Percentiles rank a stretch among this genome's conserved stretches.
These are phyloP conservation scores for Tupiocoris notatus DNA, from an alignment of 2,888 invertebrate species.

Conservation along the genomic window DNA sequence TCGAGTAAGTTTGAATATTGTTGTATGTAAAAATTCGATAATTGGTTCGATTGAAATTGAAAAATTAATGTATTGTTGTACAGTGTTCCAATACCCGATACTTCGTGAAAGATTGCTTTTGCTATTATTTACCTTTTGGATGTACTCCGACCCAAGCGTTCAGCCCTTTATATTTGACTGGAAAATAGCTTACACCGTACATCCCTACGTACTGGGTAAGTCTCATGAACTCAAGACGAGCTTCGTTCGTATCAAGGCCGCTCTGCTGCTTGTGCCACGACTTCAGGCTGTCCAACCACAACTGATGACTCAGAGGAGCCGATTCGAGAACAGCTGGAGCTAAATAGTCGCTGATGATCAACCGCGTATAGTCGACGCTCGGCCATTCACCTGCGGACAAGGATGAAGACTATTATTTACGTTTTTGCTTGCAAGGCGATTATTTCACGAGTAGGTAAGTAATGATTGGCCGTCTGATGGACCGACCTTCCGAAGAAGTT, in stretches of 20 bases:
- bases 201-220: slow-evolving; percentile 43
- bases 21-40: too few relatives aligned
- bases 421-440: too few relatives aligned
- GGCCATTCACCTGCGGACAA: slow-evolving; percentile 34
- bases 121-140: slow-evolving; percentile 35
- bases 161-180: slow-evolving; percentile 22
- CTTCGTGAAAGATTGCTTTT: too few relatives aligned
- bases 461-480: too few relatives aligned
- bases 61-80: too few relatives aligned
- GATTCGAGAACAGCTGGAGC: slow-evolving; percentile 29
- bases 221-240: slow-evolving; percentile 42
- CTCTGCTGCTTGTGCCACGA: slow-evolving; percentile 45
- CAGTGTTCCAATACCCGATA: too few relatives aligned
- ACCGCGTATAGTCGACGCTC: slow-evolving; percentile 37
- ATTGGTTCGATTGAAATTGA: too few relatives aligned
- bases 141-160: slow-evolving; percentile 29
- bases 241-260: slow-evolving; percentile 34
- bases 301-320: slow-evolving; percentile 20
- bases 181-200: slow-evolving; percentile 45
- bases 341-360: slow-evolving; percentile 30
- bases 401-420: too few relatives aligned
- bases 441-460: too few relatives aligned
- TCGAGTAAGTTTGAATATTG: too few relatives aligned
- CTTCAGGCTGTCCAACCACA: slow-evolving; percentile 42
- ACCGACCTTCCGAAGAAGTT: too few relatives aligned